Base-by-base conservation (phyloP, 1,140 invertebrate species). In the Ceratina calcarata region DNA sequence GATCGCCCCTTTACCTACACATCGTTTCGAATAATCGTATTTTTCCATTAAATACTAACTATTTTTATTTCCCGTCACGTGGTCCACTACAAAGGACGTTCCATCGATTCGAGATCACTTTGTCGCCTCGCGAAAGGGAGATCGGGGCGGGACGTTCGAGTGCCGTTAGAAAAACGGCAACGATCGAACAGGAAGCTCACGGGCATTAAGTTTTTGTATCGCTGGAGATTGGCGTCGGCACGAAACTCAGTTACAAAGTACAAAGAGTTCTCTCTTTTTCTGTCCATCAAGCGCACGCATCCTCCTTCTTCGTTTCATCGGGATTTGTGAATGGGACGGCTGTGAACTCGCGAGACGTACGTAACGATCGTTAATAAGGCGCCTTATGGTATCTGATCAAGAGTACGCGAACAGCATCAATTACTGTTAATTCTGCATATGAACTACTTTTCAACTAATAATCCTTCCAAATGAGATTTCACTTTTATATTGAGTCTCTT, bases 311-410 rank as follows among this genome's bases (percentile, higher is more conserved):
- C 51, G 61, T 58, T 53, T 58, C 49, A 4, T 81, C 45, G 15
- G 49, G 24, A 24, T 4, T 3, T 24, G 18, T 81, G 83, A 89
- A 89, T 88, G 88, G 80, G 65, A 70, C 37, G 81, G 78, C 80
- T 84, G 84, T 88, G 74, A 73, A 79, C 37, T 45, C 57, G 49
- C 72, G 60, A 69, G 62, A 70, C 73, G 60, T 70, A 49, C 32
- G 74, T 58, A 86, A 86, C 84, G 85, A 89, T 80, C 84, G 70
- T 87, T 90, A 89, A 87, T 86, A 86, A 83, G 83, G 78, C 78
- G 64, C 72, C 37, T 45, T 10, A 80, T 67, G 80, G 78, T 87
- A 90, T 91, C 89, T 87, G 90, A 90, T 89, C 84, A 77, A 32
- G 27, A 32, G 27, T 18, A 82, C 58, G 16, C 32, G 37, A 69